Evolutionary conservation across 2,888 invertebrate genomes (phyloP), one percentile per base, ranked within the genome.

Genomic region (Agrochola litura): DNA sequence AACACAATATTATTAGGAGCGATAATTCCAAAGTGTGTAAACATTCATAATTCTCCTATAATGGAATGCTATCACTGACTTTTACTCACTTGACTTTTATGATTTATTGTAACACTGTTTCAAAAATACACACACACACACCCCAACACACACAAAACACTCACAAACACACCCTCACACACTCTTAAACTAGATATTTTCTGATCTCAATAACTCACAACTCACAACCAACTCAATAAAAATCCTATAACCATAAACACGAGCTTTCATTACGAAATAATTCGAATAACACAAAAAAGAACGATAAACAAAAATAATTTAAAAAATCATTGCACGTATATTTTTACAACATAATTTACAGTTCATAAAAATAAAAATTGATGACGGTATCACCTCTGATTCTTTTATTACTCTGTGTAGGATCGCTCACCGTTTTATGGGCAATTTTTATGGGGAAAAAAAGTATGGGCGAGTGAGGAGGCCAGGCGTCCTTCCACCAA

Each of bases 371-470:
- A 72, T 49, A 58, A 78, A 65, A 73, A 49, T 74, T 79, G 30
- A 81, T 70, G 68, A n/a, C 25, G 30, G n/a, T 6, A 63, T 65
- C 56, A 54, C 73, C 76, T 88, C 85, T 88, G 74, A 73, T 8
- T 37, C 73, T 75, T 74, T 84, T 82, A 83, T 80, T 92, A 89
- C 88, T 91, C 94, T 94, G 81, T 88, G 75, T 56, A 79, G 73
- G 89, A 85, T 81, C 83, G 71, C 65, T 81, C 83, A 85, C 87
- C 79, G 87, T 89, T 91, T 86, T 90, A 92, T 90, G 90, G 90
- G 90, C 89, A 91, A 92, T 92, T 93, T 94, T 95, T 93, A 93
- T 93, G 91, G 91, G 86, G 88, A 86, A 91, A 92, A 94, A 77
- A 92, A 92, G 91, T 91, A 90, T 81, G 82, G 81, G 82, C 80